These are phyloP conservation scores for Lutraria lutraria DNA, from an alignment of 2,888 invertebrate species.

Conservation along the genomic window DNA sequence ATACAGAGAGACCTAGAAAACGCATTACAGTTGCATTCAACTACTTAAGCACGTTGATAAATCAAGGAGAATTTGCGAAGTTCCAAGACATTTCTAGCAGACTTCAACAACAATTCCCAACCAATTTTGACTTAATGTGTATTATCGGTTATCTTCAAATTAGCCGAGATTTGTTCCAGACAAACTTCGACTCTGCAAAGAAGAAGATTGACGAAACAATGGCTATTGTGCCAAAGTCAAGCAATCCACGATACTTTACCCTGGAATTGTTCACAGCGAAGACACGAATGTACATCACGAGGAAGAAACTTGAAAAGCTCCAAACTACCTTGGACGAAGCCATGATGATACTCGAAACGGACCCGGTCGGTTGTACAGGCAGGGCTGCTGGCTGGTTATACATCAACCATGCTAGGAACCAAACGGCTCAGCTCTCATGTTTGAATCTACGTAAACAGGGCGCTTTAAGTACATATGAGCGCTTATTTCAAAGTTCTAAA, in stretches of 20 bases:
- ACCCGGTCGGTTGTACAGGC: slow-evolving; percentile 69
- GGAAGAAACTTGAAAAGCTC: slow-evolving; percentile 70
- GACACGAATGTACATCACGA: slow-evolving; percentile 71
- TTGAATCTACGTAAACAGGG: slow-evolving; percentile 66
- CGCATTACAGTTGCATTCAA: slow-evolving; percentile 65
- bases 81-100: slow-evolving; percentile 58
- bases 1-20: slow-evolving; percentile 39
- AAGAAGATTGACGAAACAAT: slow-evolving; percentile 60
- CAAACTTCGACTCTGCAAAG: slow-evolving; percentile 68
- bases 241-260: slow-evolving; percentile 69
- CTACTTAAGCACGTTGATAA: slow-evolving; percentile 69
- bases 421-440: slow-evolving; percentile 62
- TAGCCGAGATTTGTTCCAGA: slow-evolving; percentile 65
- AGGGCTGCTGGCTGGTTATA: slow-evolving; percentile 74
- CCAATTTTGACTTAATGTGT: slow-evolving; percentile 64
- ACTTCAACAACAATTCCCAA: slow-evolving; percentile 40
- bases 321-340: slow-evolving; percentile 66
- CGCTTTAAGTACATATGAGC: slow-evolving; percentile 56
- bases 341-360: slow-evolving; percentile 72
- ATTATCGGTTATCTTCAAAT: slow-evolving; percentile 68
- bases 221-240: slow-evolving; percentile 65
- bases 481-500: slow-evolving; percentile 59
- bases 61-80: slow-evolving; percentile 68
- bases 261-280: slow-evolving; percentile 71
- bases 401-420: slow-evolving; percentile 69